Evolutionary conservation across 35 echinoderm and acorn worm genomes (phyloP).

Genomic region (Lytechinus variegatus): DNA sequence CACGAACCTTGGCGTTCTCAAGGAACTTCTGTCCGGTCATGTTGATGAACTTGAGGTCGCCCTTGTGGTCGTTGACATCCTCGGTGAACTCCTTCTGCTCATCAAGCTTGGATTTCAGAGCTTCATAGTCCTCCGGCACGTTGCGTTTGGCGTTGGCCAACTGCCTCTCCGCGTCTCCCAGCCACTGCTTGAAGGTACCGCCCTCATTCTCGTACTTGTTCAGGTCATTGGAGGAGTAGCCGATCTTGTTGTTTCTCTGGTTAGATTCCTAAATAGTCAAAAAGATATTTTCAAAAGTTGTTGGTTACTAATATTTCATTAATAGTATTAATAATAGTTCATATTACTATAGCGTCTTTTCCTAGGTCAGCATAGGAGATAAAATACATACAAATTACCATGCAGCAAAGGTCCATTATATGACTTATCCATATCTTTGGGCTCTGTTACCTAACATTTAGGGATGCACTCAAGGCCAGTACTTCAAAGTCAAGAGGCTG

Average conservation of each 20-base stretch:
- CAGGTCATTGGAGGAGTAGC: slow-evolving; percentile 75
- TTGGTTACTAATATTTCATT: not conserved
- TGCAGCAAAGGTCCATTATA: no score
- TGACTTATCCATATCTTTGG: no score
- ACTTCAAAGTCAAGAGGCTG: no score
- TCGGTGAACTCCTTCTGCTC: slow-evolving; percentile 86
- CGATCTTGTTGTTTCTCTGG: slow-evolving; percentile 73
- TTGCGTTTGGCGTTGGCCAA: slow-evolving; percentile 57
- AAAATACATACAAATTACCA: no score
- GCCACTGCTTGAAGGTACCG: slow-evolving; percentile 72
- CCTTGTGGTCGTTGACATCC: slow-evolving; percentile 95
- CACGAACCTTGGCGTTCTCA: slow-evolving; percentile 80
- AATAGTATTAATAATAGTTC: not conserved
- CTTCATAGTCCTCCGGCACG: slow-evolving; percentile 71
- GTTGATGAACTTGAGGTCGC: slow-evolving; percentile 94
- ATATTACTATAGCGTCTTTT: no score
- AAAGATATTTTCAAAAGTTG: not conserved
- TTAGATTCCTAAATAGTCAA: slow-evolving; percentile 44
- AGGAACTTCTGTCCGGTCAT: slow-evolving; percentile 94
- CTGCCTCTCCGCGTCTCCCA: slow-evolving; percentile 63
- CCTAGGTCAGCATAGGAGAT: no score
- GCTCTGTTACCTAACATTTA: no score
- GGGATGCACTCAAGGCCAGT: no score
- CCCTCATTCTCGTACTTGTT: slow-evolving; percentile 84
- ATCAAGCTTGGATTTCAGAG: slow-evolving; percentile 63